Percentiles rank a stretch among this genome's conserved stretches.
phyloP scores from a whole-genome alignment of 2,888 invertebrate genomes.

The Orthosia incerta region DNA sequence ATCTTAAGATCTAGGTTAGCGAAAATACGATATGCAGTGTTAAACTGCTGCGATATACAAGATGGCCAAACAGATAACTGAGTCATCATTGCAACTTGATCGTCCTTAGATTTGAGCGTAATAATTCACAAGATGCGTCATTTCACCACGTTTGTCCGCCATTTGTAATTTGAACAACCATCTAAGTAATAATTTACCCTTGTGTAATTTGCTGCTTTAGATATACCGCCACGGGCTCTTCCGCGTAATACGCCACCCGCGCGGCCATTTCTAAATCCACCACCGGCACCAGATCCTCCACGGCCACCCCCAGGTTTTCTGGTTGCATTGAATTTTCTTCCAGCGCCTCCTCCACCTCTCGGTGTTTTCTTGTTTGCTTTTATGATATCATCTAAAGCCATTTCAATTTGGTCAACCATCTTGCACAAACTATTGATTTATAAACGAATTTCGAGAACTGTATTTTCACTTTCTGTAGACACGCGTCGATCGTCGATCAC shows the following conservation, averaged over 20 bases:
- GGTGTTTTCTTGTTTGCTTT: constrained; percentile 95
- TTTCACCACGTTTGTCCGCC: constrained; percentile 85
- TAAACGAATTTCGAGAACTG: constrained; percentile 5
- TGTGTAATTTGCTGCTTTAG: constrained; percentile 92
- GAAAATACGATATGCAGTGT: constrained; percentile 51
- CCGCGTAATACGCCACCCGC: constrained; percentile 92
- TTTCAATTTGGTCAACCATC: constrained; percentile 98
- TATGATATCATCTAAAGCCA: constrained; percentile 99
- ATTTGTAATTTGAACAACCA: constrained; percentile 86
- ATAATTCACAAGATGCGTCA: constrained; percentile 78
- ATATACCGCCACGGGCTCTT: constrained; percentile 93
- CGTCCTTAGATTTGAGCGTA: constrained; percentile 41
- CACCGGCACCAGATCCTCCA: constrained; percentile 73
- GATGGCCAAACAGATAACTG: constrained; percentile 60
- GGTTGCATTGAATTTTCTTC: constrained; percentile 86
- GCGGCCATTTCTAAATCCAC: constrained; percentile 89
- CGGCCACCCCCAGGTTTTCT: constrained; percentile 85
- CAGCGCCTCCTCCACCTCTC: constrained; percentile 90
- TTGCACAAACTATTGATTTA: background rate
- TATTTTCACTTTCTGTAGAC: constrained; percentile 32
- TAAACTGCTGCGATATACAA: constrained; percentile 54
- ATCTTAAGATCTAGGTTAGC: constrained; percentile 45
- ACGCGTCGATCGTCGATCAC: constrained; percentile 41
- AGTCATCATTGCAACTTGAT: constrained; percentile 51
- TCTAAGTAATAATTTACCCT: constrained; percentile 92